Evolutionary conservation across 2,113 vertebrate genomes (phyloP).

Genomic region (Loxodonta africana): DNA sequence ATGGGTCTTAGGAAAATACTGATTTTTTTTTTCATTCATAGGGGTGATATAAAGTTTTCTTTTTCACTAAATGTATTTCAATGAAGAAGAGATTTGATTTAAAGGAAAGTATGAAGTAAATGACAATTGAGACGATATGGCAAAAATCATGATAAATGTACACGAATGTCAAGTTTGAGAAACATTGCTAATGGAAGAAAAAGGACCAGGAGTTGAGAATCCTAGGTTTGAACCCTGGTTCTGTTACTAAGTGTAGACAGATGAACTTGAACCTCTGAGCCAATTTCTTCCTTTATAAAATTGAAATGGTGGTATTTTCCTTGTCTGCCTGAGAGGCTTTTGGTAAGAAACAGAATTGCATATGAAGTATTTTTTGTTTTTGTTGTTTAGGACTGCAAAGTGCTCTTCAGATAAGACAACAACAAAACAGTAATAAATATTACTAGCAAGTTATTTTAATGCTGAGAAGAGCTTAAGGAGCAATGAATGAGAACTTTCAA

Average conservation of each 20-base stretch:
- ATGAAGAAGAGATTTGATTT: slow-evolving; percentile 1
- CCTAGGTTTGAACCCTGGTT: slow-evolving; percentile 37
- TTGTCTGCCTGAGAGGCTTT: not conserved
- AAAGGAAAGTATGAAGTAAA: slow-evolving; percentile 55
- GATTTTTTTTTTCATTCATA: slow-evolving; percentile 51
- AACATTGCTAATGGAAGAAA: slow-evolving; percentile 4
- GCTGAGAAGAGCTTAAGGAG: not conserved
- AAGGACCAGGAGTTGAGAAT: not conserved
- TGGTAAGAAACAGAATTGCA: not conserved
- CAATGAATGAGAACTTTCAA: slow-evolving; percentile 41
- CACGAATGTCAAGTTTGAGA: not conserved
- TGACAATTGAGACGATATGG: not conserved
- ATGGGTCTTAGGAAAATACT: not conserved
- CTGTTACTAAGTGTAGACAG: not conserved
- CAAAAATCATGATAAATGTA: not conserved
- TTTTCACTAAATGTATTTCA: slow-evolving; percentile 39
- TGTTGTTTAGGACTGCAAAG: not conserved
- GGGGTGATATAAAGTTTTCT: not conserved
- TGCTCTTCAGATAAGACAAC: slow-evolving; percentile 54
- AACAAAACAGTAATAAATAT: not conserved
- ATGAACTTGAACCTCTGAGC: not conserved
- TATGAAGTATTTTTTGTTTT: slow-evolving; percentile 33
- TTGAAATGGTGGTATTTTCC: slow-evolving; percentile 28
- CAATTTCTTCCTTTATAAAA: slow-evolving; percentile 8
- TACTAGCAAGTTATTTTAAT: slow-evolving; percentile 40